Evolutionary conservation across 2,113 vertebrate genomes (phyloP).

Genomic region (Tetraodon nigroviridis): DNA sequence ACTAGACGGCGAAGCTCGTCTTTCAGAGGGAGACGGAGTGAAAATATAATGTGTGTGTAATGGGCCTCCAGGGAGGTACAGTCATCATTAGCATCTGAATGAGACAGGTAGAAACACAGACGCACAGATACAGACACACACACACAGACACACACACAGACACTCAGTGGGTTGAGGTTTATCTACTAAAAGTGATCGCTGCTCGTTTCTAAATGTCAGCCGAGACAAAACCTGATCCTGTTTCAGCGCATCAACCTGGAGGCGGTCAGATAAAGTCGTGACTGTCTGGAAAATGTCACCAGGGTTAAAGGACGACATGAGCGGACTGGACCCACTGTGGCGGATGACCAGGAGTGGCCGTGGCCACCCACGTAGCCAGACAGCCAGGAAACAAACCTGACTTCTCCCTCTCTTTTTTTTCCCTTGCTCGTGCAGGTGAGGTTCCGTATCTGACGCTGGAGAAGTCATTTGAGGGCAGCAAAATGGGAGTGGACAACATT

Average conservation of each 20-base stretch:
- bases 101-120: constrained; percentile 32
- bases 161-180: neutral
- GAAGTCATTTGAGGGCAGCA: constrained; percentile 68
- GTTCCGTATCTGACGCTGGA: constrained; percentile 66
- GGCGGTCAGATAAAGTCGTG: constrained; percentile 2
- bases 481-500: constrained; percentile 65
- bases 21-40: constrained; percentile 34
- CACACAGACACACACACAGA: neutral
- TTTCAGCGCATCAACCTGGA: constrained; percentile 19
- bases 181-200: neutral
- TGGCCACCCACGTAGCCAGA: too few species aligned
- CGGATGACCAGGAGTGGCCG: too few species aligned
- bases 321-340: neutral
- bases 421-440: constrained; percentile 55
- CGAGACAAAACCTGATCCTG: neutral
- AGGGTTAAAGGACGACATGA: constrained; percentile 13
- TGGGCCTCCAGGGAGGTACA: constrained; percentile 2
- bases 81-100: constrained; percentile 59
- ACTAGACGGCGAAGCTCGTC: constrained; percentile 45
- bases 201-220: constrained; percentile 36
- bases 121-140: neutral
- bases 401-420: neutral
- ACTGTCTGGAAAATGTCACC: constrained; percentile 30
- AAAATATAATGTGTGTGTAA: constrained; percentile 26
- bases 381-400: neutral